phyloP scores from a whole-genome alignment of 2,797 vertebrate genomes.

The Notolepis coatsorum region DNA sequence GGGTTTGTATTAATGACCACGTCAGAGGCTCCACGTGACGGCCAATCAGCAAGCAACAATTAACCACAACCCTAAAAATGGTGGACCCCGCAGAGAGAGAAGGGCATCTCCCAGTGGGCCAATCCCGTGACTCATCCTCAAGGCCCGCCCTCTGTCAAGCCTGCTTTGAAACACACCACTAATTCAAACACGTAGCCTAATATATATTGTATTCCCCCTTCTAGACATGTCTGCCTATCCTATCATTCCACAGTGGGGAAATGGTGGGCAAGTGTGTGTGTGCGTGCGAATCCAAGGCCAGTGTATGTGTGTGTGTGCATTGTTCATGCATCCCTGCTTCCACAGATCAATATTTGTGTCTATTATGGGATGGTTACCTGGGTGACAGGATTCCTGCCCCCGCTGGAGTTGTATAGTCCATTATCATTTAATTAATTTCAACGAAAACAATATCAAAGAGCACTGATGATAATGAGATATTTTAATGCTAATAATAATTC shows the following conservation, averaged over 20 bases:
- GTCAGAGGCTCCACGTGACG: conserved; percentile 12
- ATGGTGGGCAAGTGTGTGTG: conserved; percentile 47
- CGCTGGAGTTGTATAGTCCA: conserved; percentile 55
- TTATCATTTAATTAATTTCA: conserved; percentile 72
- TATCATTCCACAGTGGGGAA: conserved; percentile 48
- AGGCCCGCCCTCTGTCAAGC: conserved; percentile 33
- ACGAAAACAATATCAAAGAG: conserved; percentile 68
- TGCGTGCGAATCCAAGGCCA: conserved; percentile 47
- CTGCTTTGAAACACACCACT: conserved; percentile 51
- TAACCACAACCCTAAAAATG: conserved; percentile 24
- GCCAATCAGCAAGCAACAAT: conserved; percentile 17
- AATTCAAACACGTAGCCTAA: conserved; percentile 62
- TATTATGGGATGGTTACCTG: conserved; percentile 57
- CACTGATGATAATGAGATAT: conserved; percentile 59
- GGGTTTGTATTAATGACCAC: conserved; percentile 56
- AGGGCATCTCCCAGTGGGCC: conserved; percentile 42
- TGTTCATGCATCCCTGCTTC: conserved; percentile 37
- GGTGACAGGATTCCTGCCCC: conserved; percentile 56
- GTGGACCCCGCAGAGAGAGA: conserved; percentile 49
- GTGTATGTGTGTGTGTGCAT: no score
- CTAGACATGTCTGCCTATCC: conserved; percentile 47
- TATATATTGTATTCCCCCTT: conserved; percentile 51
- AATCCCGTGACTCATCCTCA: conserved; percentile 41
- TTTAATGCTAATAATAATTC: conserved; percentile 61
- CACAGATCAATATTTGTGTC: conserved; percentile 62